Evolutionary conservation across 2,113 vertebrate species (phyloP), one percentile per base, ranked within the genome.

Genomic region (Garra rufa): DNA sequence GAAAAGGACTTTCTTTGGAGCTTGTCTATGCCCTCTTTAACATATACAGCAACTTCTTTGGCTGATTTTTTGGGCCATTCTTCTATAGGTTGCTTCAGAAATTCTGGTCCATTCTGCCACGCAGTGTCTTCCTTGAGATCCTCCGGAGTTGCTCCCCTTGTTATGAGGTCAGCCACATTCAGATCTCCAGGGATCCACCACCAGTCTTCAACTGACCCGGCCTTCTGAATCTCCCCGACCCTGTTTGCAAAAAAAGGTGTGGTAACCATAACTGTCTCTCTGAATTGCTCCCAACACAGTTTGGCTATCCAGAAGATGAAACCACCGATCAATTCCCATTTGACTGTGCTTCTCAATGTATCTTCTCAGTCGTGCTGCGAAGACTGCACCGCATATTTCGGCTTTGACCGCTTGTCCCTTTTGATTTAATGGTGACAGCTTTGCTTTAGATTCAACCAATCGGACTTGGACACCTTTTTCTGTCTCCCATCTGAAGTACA

Each of bases 251-350:
- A 83, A 43, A n/a, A 85, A 85, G 11, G 76, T 52, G 38, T 85
- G 83, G 43, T 85, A 85, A 59, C 76, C 83, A 70, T 85, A 78
- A 48, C 76, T 81, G 21, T 80, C 65, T 28, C 41, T 69, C 9
- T 81, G 76, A 21, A 86, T 82, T 19, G 85, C 71, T 76, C 52
- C 85, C 6, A 86, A 80, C 30, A 86, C 65, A 57, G 84, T 85
- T 46, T 85, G 77, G 55, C 82, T 76, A 24, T 84, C 74, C 34
- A 84, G 73, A 6, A 84, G 48, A 41, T 84, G 83, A 8, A 86
- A 38, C 85, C 85, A 86, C 2, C 2, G 19, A 5, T 55, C 34
- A 19, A 86, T 50, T 4, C 77, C 15, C 1, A 86, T 55, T 44
- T 28, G 21, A 13, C 85, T 67, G 24, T 86, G 73, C 61, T 69